Percentiles rank a stretch among this genome's conserved stretches.
phyloP scores from a whole-genome alignment of 2,888 invertebrate genomes.

The Polymixis flavicincta region DNA sequence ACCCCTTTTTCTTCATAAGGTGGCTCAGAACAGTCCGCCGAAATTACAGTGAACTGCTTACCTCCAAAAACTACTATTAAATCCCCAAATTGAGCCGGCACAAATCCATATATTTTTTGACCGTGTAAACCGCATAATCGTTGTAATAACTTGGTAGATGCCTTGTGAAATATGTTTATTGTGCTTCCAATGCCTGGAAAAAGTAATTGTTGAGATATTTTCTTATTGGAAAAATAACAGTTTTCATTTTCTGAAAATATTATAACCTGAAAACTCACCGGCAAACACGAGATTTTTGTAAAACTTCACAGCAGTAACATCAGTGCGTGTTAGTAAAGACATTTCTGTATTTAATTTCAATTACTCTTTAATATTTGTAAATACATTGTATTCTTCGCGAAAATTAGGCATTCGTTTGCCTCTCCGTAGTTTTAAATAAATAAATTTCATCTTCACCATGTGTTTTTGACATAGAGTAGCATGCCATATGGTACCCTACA shows the following conservation, averaged over 20 bases:
- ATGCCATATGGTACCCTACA: accelerated
- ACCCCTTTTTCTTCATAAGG: constrained; percentile 49
- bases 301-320: constrained; percentile 89
- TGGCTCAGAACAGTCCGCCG: constrained; percentile 35
- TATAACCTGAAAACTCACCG: constrained; percentile 80
- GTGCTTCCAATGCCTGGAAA: constrained; percentile 90
- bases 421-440: not conserved
- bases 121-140: constrained; percentile 79
- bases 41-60: constrained; percentile 85
- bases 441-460: not conserved
- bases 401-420: too few species aligned
- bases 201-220: not conserved
- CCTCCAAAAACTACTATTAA: constrained; percentile 90
- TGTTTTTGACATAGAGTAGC: constrained; percentile 32
- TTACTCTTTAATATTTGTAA: too few species aligned
- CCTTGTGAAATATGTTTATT: constrained; percentile 77
- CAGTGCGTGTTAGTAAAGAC: constrained; percentile 77
- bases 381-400: too few species aligned
- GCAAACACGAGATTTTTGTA: constrained; percentile 82
- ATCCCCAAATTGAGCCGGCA: constrained; percentile 70
- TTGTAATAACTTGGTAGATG: constrained; percentile 66
- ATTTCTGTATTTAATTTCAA: too few species aligned
- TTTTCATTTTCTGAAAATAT: not conserved
- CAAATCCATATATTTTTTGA: constrained; percentile 91
- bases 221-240: not conserved